phyloP scores from a whole-genome alignment of 2,113 vertebrate species.

The Tenrec ecaudatus region DNA sequence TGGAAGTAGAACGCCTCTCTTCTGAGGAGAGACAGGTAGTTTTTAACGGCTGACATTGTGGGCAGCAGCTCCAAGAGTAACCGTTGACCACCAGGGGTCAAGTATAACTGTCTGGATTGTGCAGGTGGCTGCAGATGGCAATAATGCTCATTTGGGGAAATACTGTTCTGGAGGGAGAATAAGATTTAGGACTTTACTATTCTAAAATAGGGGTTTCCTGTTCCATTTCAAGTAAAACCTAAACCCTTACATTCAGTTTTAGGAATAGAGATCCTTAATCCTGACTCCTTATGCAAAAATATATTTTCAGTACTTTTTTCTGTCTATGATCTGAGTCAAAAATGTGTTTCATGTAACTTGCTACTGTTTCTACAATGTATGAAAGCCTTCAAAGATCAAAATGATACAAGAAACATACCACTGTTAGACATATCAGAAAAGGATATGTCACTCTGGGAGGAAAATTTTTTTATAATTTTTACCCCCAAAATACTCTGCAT shows the following conservation, averaged over 20 bases:
- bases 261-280: background rate
- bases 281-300: background rate
- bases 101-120: too few relatives aligned
- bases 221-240: background rate
- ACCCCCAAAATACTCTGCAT: background rate
- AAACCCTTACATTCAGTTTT: background rate
- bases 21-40: too few relatives aligned
- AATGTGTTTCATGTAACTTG: background rate
- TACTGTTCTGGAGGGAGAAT: background rate
- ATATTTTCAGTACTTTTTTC: background rate
- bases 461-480: background rate
- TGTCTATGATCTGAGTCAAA: background rate
- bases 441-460: background rate
- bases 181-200: background rate
- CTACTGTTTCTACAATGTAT: background rate
- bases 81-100: too few relatives aligned
- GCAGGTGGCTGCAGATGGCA: too few relatives aligned
- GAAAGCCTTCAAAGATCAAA: background rate
- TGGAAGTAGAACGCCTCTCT: too few relatives aligned
- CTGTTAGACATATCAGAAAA: background rate
- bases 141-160: too few relatives aligned
- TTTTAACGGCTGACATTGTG: too few relatives aligned
- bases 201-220: background rate
- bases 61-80: too few relatives aligned
- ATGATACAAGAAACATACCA: background rate